A percentile compares a stretch with the other conserved stretches of the same genome.
phyloP scores from a whole-genome alignment of 2,113 vertebrate species.

The Aplodontia rufa region DNA sequence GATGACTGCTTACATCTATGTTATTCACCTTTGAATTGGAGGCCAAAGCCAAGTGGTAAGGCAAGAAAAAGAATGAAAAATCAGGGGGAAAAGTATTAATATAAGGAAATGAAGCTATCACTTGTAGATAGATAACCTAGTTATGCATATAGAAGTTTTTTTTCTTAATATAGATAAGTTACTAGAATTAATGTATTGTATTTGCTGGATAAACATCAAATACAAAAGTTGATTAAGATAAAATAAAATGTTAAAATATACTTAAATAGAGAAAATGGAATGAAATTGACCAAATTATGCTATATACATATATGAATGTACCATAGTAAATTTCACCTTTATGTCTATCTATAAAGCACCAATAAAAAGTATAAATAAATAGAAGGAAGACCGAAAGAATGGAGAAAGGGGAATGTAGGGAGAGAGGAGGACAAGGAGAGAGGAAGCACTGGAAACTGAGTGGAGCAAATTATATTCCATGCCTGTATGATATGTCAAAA shows the following conservation, averaged over 20 bases:
- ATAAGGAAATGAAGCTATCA: neutral
- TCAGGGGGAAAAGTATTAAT: neutral
- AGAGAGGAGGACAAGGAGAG: too few relatives aligned
- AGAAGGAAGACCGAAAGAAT: too few relatives aligned
- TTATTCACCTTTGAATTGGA: neutral
- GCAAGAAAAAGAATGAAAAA: neutral
- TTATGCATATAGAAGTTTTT: neutral
- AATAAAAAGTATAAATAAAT: too few relatives aligned
- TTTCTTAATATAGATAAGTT: slow-evolving; percentile 11
- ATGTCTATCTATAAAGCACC: too few relatives aligned
- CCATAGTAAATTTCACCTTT: too few relatives aligned
- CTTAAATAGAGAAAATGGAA: neutral
- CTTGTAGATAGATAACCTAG: neutral
- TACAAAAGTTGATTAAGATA: slow-evolving; percentile 22
- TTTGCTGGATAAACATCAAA: slow-evolving; percentile 1
- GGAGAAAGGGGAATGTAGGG: too few relatives aligned
- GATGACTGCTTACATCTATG: neutral
- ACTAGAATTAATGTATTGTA: slow-evolving; percentile 10
- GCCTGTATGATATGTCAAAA: too few relatives aligned
- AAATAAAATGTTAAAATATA: slow-evolving; percentile 32
- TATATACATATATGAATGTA: too few relatives aligned
- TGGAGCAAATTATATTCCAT: too few relatives aligned
- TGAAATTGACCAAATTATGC: too few relatives aligned
- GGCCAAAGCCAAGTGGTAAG: neutral
- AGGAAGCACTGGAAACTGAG: too few relatives aligned